A percentile compares a stretch with the other conserved stretches of the same genome.
Conservation (phyloP, 2,797 vertebrate species). For the Zalophus californianus region DNA sequence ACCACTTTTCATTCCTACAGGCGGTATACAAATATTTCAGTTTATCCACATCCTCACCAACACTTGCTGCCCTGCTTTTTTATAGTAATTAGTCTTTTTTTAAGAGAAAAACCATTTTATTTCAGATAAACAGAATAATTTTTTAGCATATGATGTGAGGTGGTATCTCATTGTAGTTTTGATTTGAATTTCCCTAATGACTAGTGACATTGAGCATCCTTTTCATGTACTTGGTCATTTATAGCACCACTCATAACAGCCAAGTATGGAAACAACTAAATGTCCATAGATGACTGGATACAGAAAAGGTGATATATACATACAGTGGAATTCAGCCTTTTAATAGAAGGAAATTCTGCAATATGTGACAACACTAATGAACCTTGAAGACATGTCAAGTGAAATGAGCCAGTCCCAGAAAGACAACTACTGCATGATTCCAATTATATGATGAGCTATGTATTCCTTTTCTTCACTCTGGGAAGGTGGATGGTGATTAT, state of each 20-base stretch:
- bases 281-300: neutral
- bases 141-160: neutral
- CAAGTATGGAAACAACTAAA: neutral
- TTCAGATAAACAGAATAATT: no score
- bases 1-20: neutral
- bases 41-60: neutral
- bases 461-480: neutral
- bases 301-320: neutral
- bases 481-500: neutral
- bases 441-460: neutral
- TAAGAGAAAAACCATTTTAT: no score
- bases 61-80: neutral
- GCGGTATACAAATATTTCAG: neutral
- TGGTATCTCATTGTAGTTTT: neutral
- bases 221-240: neutral
- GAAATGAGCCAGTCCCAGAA: neutral
- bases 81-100: neutral
- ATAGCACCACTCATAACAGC: neutral
- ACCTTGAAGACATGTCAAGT: neutral
- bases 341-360: neutral
- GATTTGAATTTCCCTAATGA: neutral
- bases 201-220: neutral
- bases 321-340: neutral
- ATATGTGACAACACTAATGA: neutral
- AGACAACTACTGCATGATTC: neutral